Evolutionary conservation across 2,113 vertebrate genomes (phyloP).

Genomic region (Pleuronectes platessa): DNA sequence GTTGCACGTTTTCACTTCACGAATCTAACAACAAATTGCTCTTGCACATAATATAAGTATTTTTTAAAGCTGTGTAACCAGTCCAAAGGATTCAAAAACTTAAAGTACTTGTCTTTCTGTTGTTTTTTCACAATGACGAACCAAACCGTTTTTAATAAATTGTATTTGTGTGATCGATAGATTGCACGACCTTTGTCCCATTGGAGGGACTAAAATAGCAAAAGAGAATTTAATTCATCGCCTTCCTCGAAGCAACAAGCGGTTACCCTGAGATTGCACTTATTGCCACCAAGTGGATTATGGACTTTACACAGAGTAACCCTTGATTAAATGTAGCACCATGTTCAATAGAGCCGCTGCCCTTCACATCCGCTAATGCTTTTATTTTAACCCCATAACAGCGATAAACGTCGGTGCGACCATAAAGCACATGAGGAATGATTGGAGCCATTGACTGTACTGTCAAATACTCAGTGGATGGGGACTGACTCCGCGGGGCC

Average conservation of each 20-base stretch:
- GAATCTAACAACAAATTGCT: not conserved
- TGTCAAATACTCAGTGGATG: slow-evolving; percentile 61
- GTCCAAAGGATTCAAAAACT: not conserved
- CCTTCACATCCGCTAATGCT: slow-evolving; percentile 62
- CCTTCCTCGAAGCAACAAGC: slow-evolving; percentile 12
- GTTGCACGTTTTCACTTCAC: not conserved
- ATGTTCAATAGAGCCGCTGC: slow-evolving; percentile 47
- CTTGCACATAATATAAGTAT: not conserved
- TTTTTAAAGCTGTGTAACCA: not conserved
- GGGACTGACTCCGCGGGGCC: slow-evolving; percentile 63
- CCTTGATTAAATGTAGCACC: slow-evolving; percentile 63
- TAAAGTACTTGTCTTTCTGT: not conserved
- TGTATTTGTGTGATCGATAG: not conserved
- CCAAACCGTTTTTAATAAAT: not conserved
- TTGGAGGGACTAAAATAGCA: not conserved
- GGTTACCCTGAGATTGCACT: slow-evolving; percentile 41
- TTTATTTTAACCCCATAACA: slow-evolving; percentile 76
- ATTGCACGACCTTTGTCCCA: not conserved
- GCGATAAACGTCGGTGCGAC: slow-evolving; percentile 74
- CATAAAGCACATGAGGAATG: slow-evolving; percentile 80
- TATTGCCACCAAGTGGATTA: slow-evolving; percentile 64
- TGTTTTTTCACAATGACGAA: not conserved
- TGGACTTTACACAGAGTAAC: slow-evolving; percentile 57
- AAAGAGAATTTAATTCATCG: not conserved
- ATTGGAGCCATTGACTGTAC: slow-evolving; percentile 78